These are phyloP conservation scores for Brachycybe producta DNA, from an alignment of 2,888 invertebrate species.

Conservation along the genomic window DNA sequence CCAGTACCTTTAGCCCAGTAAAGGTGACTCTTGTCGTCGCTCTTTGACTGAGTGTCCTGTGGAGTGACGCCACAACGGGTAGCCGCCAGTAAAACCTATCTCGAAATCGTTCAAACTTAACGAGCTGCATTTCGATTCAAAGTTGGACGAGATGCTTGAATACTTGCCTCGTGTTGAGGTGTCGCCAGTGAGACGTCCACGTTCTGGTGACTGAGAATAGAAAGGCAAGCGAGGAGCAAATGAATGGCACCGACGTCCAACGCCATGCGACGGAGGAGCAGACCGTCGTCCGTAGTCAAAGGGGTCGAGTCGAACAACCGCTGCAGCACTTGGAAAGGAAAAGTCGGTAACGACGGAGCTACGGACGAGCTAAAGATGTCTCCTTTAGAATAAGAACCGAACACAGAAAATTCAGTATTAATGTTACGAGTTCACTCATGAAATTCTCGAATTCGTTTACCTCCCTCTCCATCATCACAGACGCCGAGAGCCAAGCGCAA, in stretches of 20 bases:
- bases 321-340: slow-evolving; percentile 63
- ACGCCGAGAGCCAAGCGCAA: slow-evolving; percentile 77
- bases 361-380: slow-evolving; percentile 58
- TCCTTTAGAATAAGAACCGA: no score
- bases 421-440: neutral
- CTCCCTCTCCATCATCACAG: slow-evolving; percentile 81
- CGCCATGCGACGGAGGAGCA: slow-evolving; percentile 58
- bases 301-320: slow-evolving; percentile 63
- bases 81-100: slow-evolving; percentile 15
- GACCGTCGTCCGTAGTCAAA: slow-evolving; percentile 59
- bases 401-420: slow-evolving; percentile 22
- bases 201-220: slow-evolving; percentile 59
- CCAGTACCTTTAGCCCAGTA: slow-evolving; percentile 97
- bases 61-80: neutral
- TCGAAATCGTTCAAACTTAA: slow-evolving; percentile 1
- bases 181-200: slow-evolving; percentile 30
- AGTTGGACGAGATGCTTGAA: neutral
- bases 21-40: slow-evolving; percentile 32
- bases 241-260: slow-evolving; percentile 74
- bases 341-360: slow-evolving; percentile 46
- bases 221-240: slow-evolving; percentile 70
- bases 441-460: slow-evolving; percentile 37
- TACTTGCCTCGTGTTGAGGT: slow-evolving; percentile 35
- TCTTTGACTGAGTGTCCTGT: slow-evolving; percentile 35
- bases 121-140: neutral